These are phyloP conservation scores for Psilopsiagon aurifrons DNA, from an alignment of 2,113 vertebrate genomes.

Conservation along the genomic window DNA sequence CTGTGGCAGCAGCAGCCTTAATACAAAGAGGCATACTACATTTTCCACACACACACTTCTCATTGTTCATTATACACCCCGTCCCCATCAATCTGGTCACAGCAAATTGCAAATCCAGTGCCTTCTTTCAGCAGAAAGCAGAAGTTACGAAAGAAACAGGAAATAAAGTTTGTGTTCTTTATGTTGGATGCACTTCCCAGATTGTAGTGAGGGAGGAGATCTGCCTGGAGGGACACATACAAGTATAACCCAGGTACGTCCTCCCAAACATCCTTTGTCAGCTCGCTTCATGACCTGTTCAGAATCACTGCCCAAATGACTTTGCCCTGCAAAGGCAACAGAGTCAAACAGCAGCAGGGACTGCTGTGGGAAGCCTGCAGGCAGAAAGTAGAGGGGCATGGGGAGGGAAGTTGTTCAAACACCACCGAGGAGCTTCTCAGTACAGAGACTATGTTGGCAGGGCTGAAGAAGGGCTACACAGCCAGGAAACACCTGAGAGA, in stretches of 20 bases:
- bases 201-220: neutral
- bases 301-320: slow-evolving; percentile 45
- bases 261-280: slow-evolving; percentile 20
- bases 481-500: neutral
- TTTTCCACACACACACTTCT: neutral
- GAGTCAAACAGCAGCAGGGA: slow-evolving; percentile 19
- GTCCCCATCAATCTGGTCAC: neutral
- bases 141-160: neutral
- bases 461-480: neutral
- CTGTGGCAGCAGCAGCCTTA: accelerated
- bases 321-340: slow-evolving; percentile 44
- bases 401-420: neutral
- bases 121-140: neutral
- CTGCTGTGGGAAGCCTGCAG: neutral
- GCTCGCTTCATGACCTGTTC: slow-evolving; percentile 23
- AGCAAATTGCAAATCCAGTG: neutral
- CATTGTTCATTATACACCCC: neutral
- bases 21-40: neutral
- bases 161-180: neutral
- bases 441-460: neutral
- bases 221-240: neutral
- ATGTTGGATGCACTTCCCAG: neutral
- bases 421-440: neutral
- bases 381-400: neutral
- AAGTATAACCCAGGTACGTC: neutral